Percentiles rank a stretch among this genome's conserved stretches.
Conservation (phyloP, 1,140 invertebrate genomes). For the Drosophila auraria region DNA sequence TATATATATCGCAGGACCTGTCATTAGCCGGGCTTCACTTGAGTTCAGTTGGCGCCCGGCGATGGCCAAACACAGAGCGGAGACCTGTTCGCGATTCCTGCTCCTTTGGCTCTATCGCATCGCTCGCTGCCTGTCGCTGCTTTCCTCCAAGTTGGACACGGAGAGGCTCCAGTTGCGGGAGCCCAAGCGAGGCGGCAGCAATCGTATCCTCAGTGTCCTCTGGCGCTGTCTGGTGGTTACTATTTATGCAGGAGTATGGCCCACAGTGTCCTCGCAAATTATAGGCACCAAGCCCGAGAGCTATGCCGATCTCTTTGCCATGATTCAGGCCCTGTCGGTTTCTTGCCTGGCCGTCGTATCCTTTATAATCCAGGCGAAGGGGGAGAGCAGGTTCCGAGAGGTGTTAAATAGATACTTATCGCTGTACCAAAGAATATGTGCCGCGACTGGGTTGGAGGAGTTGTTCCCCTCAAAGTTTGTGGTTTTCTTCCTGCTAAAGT, state of each 20-base stretch:
- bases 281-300: conserved; percentile 12
- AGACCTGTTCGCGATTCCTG: conserved; percentile 48
- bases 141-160: conserved; percentile 46
- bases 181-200: conserved; percentile 33
- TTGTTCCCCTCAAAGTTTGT: conserved; percentile 55
- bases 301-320: conserved; percentile 55
- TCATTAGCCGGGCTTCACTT: conserved; percentile 25
- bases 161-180: conserved; percentile 32
- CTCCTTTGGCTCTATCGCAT: conserved; percentile 46
- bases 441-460: conserved; percentile 8
- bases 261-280: conserved; percentile 14
- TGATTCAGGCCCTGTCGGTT: conserved; percentile 45
- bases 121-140: conserved; percentile 51
- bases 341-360: conserved; percentile 53
- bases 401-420: conserved; percentile 65
- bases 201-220: conserved; percentile 38
- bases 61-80: conserved; percentile 47
- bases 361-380: conserved; percentile 54
- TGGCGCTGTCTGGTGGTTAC: conserved; percentile 60
- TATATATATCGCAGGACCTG: conserved; percentile 51
- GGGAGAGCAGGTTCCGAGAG: conserved; percentile 37
- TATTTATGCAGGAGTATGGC: conserved; percentile 40
- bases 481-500: conserved; percentile 43
- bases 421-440: conserved; percentile 54
- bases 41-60: conserved; percentile 41